Conservation (phyloP, 2,888 invertebrate species). For the Orthonychiurus folsomi region DNA sequence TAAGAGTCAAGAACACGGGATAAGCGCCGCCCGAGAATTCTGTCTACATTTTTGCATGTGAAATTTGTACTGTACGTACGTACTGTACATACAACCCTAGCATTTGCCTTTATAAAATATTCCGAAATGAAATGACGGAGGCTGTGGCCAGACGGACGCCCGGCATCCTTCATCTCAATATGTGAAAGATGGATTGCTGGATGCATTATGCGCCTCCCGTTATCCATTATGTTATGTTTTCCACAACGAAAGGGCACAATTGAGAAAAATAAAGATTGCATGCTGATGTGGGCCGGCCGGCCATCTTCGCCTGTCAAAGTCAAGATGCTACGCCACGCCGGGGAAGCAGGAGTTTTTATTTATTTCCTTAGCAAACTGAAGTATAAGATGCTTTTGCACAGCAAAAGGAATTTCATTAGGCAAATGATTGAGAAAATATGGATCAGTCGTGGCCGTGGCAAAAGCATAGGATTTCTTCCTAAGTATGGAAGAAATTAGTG, state of each 20-base stretch:
- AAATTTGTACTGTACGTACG: too few species aligned
- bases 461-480: too few species aligned
- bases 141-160: neutral
- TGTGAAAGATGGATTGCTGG: neutral
- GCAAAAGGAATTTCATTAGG: neutral
- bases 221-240: neutral
- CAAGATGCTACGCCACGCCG: neutral
- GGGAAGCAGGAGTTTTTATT: neutral
- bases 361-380: neutral
- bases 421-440: neutral
- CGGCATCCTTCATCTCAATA: too few species aligned
- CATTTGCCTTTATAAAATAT: too few species aligned
- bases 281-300: neutral
- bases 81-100: too few species aligned
- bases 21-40: neutral
- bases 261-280: neutral
- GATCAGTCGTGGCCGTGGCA: too few species aligned
- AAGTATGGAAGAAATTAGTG: neutral
- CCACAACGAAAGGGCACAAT: neutral
- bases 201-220: conserved; percentile 1
- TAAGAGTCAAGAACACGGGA: neutral
- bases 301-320: neutral
- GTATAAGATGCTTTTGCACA: neutral
- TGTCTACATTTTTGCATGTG: neutral
- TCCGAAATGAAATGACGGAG: neutral